phyloP scores from a whole-genome alignment of 2,888 invertebrate species.

The Osmoderma eremita region DNA sequence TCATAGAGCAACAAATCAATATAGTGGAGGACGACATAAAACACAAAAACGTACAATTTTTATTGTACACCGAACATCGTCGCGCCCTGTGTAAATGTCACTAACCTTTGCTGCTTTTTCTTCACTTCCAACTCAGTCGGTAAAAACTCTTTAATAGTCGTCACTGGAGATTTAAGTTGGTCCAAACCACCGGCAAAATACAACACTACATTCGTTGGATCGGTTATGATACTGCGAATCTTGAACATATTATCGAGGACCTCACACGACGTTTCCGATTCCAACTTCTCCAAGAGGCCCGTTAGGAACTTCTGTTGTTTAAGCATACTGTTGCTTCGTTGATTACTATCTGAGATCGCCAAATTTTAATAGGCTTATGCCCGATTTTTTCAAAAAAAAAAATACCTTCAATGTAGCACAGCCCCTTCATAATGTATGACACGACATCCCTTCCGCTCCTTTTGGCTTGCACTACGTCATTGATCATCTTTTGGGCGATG shows the following conservation, averaged over 20 bases:
- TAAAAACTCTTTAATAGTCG: constrained; percentile 40
- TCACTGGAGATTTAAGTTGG: constrained; percentile 64
- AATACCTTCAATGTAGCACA: constrained; percentile 70
- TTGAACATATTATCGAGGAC: constrained; percentile 68
- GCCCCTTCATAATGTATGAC: constrained; percentile 69
- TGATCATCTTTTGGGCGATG: constrained; percentile 82
- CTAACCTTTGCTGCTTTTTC: constrained; percentile 41
- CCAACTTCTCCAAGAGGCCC: constrained; percentile 71
- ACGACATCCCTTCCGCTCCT: constrained; percentile 78
- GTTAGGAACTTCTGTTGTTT: constrained; percentile 82
- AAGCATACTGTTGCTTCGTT: constrained; percentile 75
- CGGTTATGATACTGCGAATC: constrained; percentile 70
- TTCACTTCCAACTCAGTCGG: constrained; percentile 41
- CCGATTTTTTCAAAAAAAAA: too few species aligned
- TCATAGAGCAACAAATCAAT: too few species aligned
- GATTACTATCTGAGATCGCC: constrained; percentile 72
- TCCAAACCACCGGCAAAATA: constrained; percentile 80
- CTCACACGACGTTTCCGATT: constrained; percentile 64
- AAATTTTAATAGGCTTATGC: too few species aligned
- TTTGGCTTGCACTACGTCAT: constrained; percentile 81
- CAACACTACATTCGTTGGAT: constrained; percentile 71
- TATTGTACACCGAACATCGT: too few species aligned
- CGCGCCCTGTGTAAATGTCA: too few species aligned
- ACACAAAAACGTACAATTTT: too few species aligned
- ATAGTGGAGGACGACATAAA: too few species aligned